Evolutionary conservation across 2,888 invertebrate species (phyloP).

Genomic region (Brenthis ino): DNA sequence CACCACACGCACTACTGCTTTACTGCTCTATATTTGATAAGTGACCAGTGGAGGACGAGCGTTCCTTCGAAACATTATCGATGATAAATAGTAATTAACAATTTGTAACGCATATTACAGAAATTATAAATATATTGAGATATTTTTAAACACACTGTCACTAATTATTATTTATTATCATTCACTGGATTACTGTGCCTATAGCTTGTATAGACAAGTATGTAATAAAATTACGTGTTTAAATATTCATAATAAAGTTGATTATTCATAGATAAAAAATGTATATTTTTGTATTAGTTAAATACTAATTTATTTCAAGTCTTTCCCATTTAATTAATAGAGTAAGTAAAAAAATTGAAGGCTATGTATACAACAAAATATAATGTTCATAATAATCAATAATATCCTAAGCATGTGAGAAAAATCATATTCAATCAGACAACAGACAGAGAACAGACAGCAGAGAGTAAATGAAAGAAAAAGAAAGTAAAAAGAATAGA

Average conservation of each 20-base stretch:
- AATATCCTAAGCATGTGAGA: too few relatives aligned
- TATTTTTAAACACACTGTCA: not conserved
- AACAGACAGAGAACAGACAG: not conserved
- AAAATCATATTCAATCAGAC: too few relatives aligned
- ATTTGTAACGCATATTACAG: constrained; percentile 9
- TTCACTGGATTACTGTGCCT: not conserved
- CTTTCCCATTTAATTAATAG: too few relatives aligned
- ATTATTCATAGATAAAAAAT: too few relatives aligned
- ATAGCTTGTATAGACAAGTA: not conserved
- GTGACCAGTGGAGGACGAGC: constrained; percentile 22
- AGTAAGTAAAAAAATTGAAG: too few relatives aligned
- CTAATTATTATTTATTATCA: constrained; percentile 6
- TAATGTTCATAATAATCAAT: too few relatives aligned
- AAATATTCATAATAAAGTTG: too few relatives aligned
- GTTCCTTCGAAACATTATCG: constrained; percentile 15
- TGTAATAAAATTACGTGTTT: too few relatives aligned
- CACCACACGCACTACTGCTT: constrained; percentile 2
- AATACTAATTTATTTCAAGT: too few relatives aligned
- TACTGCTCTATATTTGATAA: constrained; percentile 31
- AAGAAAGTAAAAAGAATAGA: not conserved
- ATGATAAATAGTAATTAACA: constrained; percentile 15
- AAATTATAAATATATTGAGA: not conserved
- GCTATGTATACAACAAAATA: too few relatives aligned
- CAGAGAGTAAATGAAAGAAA: not conserved
- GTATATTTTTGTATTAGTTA: too few relatives aligned